These are phyloP conservation scores for Laticauda colubrina DNA, from an alignment of 2,113 vertebrate genomes.

Conservation along the genomic window DNA sequence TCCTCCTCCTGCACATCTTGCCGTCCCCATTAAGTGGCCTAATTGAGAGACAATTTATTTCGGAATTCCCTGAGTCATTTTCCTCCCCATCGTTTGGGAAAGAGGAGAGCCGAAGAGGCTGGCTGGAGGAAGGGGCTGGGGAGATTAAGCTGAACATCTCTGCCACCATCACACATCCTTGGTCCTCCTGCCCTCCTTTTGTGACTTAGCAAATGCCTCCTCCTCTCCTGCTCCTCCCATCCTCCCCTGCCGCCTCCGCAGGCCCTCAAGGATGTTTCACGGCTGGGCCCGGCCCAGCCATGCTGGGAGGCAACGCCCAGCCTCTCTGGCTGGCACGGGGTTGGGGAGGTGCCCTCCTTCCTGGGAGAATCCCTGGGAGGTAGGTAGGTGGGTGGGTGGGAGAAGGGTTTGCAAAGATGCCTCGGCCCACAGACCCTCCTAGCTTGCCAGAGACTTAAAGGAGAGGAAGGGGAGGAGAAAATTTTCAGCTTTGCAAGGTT, in stretches of 20 bases:
- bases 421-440: neutral
- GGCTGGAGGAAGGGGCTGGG: neutral
- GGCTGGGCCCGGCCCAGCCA: neutral
- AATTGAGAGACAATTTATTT: neutral
- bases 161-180: neutral
- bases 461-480: neutral
- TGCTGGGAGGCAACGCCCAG: neutral
- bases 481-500: neutral
- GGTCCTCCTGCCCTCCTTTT: slow-evolving; percentile 2
- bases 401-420: fast-evolving
- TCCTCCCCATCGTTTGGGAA: neutral
- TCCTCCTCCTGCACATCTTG: too few relatives aligned
- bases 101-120: neutral
- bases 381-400: neutral
- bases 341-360: fast-evolving
- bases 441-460: neutral
- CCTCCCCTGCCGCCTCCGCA: neutral
- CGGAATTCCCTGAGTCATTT: neutral
- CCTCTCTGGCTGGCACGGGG: neutral
- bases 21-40: neutral
- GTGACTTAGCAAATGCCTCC: slow-evolving; percentile 11
- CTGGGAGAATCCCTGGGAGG: neutral
- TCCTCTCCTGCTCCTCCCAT: too few relatives aligned
- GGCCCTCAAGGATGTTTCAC: neutral
- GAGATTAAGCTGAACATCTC: neutral